Conservation (phyloP, 2,888 invertebrate species). For the Tridacna gigas region DNA sequence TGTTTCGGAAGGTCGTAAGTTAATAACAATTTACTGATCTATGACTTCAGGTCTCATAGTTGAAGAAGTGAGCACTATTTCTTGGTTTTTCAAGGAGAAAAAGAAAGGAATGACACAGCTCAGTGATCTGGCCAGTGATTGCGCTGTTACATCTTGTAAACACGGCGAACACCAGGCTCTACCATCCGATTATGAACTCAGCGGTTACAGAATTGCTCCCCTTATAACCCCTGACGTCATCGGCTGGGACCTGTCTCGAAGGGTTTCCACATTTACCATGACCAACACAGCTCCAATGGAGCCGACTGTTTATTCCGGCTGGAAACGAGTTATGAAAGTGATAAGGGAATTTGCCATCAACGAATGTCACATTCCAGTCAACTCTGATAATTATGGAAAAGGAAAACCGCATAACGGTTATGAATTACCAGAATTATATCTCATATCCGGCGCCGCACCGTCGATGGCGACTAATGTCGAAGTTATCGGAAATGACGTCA, state of each 20-base stretch:
- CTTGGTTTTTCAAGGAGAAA: slow-evolving; percentile 71
- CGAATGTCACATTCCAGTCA: slow-evolving; percentile 71
- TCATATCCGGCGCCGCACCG: slow-evolving; percentile 68
- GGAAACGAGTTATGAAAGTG: slow-evolving; percentile 68
- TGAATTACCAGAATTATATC: slow-evolving; percentile 64
- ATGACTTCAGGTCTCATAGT: slow-evolving; percentile 68
- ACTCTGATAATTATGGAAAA: slow-evolving; percentile 36
- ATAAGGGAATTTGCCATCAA: slow-evolving; percentile 72
- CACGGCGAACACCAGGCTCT: slow-evolving; percentile 72
- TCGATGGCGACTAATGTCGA: slow-evolving; percentile 61
- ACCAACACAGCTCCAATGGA: slow-evolving; percentile 78
- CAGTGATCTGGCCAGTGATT: slow-evolving; percentile 58
- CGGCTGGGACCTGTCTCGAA: slow-evolving; percentile 66
- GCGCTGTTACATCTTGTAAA: slow-evolving; percentile 62
- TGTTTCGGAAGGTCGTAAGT: no score
- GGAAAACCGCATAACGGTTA: slow-evolving; percentile 53
- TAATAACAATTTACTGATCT: not conserved
- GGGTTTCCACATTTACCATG: slow-evolving; percentile 73
- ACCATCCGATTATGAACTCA: slow-evolving; percentile 66
- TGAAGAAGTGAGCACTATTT: slow-evolving; percentile 56
- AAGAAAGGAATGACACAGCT: slow-evolving; percentile 65
- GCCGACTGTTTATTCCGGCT: slow-evolving; percentile 69
- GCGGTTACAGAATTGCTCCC: slow-evolving; percentile 71
- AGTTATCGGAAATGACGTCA: slow-evolving; percentile 76
- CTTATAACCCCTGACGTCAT: slow-evolving; percentile 74